phyloP scores from a whole-genome alignment of 2,113 vertebrate genomes.

The Antechinus flavipes region DNA sequence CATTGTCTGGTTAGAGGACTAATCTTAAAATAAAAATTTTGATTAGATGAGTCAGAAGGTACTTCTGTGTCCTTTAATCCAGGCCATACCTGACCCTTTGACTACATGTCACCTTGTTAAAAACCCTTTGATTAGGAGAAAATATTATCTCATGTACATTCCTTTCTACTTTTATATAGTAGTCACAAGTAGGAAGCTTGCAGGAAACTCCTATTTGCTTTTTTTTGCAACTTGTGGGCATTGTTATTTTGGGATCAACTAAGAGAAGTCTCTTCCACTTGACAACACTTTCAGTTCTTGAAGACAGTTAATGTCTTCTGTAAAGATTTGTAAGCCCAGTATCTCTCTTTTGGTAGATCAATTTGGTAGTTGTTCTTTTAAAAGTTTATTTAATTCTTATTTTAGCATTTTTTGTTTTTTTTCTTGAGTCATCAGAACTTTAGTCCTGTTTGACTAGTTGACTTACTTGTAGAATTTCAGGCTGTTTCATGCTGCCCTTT shows the following conservation, averaged over 20 bases:
- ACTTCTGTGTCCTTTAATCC: background rate
- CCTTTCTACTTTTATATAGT: background rate
- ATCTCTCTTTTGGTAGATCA: background rate
- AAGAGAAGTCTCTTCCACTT: background rate
- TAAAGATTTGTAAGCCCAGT: background rate
- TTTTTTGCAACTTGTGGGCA: background rate
- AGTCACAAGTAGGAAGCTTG: background rate
- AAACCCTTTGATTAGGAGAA: background rate
- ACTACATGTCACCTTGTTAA: background rate
- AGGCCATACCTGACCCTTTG: background rate
- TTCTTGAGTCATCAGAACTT: background rate
- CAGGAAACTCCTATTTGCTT: background rate
- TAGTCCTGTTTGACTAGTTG: background rate
- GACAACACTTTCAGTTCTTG: background rate
- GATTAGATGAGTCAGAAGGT: background rate
- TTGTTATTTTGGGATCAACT: background rate
- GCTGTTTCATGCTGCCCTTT: background rate
- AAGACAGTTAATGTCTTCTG: background rate
- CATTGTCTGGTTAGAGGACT: background rate
- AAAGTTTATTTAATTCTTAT: background rate
- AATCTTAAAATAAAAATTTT: background rate
- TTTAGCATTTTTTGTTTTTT: background rate
- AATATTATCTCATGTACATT: background rate
- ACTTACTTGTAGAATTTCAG: background rate
- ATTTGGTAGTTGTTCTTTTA: background rate